These are phyloP conservation scores for Hoplias malabaricus DNA, from an alignment of 2,113 vertebrate genomes.

Conservation along the genomic window DNA sequence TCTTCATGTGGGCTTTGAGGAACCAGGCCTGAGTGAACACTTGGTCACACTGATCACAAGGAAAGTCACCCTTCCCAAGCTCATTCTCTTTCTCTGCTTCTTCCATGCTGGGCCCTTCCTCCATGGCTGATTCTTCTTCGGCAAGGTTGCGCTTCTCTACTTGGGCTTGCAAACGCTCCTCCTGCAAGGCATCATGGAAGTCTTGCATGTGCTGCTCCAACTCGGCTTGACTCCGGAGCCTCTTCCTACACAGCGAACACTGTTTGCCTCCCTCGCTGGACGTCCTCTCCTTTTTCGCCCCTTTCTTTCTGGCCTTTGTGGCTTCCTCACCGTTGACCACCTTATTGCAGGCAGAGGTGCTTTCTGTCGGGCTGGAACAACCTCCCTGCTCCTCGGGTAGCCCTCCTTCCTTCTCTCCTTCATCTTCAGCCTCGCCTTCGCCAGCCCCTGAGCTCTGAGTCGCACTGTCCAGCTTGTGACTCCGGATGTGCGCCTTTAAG, in stretches of 20 bases:
- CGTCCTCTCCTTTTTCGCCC: constrained; percentile 61
- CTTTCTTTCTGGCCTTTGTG: constrained; percentile 66
- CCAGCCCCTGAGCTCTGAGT: constrained; percentile 74
- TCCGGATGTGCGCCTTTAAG: constrained; percentile 92
- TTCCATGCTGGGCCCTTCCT: constrained; percentile 25
- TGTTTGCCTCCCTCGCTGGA: constrained; percentile 24
- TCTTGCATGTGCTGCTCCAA: constrained; percentile 78
- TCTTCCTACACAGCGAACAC: constrained; percentile 77
- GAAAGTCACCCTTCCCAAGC: constrained; percentile 74
- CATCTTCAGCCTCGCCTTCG: constrained; percentile 68
- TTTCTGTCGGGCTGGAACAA: constrained; percentile 78
- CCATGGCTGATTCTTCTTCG: constrained; percentile 67
- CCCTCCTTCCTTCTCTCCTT: constrained; percentile 70
- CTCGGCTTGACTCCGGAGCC: constrained; percentile 76
- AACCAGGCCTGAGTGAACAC: constrained; percentile 90
- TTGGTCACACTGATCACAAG: constrained; percentile 88
- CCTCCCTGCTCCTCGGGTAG: constrained; percentile 73
- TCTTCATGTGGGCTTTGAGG: constrained; percentile 95
- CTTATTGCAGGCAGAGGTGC: constrained; percentile 78
- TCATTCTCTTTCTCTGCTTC: constrained; percentile 62
- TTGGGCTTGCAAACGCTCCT: constrained; percentile 78
- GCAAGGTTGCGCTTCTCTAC: constrained; percentile 78
- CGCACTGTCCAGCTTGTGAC: constrained; percentile 88
- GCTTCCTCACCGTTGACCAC: constrained; percentile 71
- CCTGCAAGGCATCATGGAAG: constrained; percentile 74